A percentile compares a stretch with the other conserved stretches of the same genome.
Conservation (phyloP, 2,797 vertebrate species). For the Pogoniulus pusillus region DNA sequence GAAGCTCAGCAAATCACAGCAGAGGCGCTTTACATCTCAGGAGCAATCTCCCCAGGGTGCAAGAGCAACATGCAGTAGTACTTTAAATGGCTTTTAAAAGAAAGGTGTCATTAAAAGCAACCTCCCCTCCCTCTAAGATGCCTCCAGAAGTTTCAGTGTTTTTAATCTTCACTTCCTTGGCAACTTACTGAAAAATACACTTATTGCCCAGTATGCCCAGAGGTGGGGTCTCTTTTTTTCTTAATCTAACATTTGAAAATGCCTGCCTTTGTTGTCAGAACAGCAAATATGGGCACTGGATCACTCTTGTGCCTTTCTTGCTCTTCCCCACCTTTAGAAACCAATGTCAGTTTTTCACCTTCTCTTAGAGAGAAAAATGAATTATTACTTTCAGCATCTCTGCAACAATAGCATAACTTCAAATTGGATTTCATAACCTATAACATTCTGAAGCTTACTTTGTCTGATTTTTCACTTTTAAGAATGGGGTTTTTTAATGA, state of each 20-base stretch:
- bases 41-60: background rate
- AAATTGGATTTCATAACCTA: background rate
- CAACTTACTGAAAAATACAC: background rate
- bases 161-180: background rate
- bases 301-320: background rate
- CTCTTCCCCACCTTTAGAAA: background rate
- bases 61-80: background rate
- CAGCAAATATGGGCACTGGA: rapidly evolving
- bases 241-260: background rate
- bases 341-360: background rate
- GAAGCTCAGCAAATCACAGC: background rate
- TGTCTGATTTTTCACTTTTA: background rate
- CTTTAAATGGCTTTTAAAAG: background rate
- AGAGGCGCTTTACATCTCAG: rapidly evolving
- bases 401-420: background rate
- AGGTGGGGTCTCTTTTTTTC: background rate
- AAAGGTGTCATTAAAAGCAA: background rate
- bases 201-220: background rate
- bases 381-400: background rate
- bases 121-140: background rate
- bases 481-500: background rate
- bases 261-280: background rate
- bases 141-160: background rate
- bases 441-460: background rate
- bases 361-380: background rate